A percentile compares a stretch with the other conserved stretches of the same genome.
These are phyloP conservation scores for Virgularia gustaviana DNA, from an alignment of 92 coral and sea anemone species.

Conservation along the genomic window DNA sequence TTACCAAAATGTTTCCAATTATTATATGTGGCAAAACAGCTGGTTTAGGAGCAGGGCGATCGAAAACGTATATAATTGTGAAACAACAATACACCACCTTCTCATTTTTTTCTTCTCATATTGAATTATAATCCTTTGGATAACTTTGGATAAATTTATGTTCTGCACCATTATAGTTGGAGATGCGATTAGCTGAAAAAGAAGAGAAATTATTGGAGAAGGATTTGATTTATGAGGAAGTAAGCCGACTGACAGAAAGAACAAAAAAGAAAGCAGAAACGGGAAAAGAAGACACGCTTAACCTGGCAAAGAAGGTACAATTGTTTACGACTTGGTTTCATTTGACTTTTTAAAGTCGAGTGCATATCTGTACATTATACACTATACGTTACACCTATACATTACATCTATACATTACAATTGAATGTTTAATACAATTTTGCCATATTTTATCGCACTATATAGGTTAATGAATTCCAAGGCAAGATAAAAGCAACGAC, in stretches of 20 bases:
- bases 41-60: no score
- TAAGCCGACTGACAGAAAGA: slow-evolving; percentile 93
- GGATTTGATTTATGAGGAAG: slow-evolving; percentile 91
- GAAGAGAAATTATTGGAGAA: slow-evolving; percentile 96
- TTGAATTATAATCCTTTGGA: no score
- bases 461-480: slow-evolving; percentile 98
- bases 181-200: slow-evolving; percentile 88
- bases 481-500: slow-evolving; percentile 97
- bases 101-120: no score
- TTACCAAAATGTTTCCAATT: no score
- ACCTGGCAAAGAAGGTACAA: slow-evolving; percentile 82
- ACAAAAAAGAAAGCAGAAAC: slow-evolving; percentile 92
- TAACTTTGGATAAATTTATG: no score
- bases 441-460: background rate
- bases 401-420: no score
- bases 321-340: background rate
- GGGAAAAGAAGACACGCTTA: slow-evolving; percentile 91
- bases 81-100: no score
- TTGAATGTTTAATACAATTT: background rate
- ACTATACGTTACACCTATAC: no score
- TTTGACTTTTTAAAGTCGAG: background rate
- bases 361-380: no score
- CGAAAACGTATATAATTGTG: no score
- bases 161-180: slow-evolving; percentile 48
- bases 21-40: no score